Evolutionary conservation across 1,140 invertebrate genomes (phyloP).

Genomic region (Drosophila sulfurigaster): DNA sequence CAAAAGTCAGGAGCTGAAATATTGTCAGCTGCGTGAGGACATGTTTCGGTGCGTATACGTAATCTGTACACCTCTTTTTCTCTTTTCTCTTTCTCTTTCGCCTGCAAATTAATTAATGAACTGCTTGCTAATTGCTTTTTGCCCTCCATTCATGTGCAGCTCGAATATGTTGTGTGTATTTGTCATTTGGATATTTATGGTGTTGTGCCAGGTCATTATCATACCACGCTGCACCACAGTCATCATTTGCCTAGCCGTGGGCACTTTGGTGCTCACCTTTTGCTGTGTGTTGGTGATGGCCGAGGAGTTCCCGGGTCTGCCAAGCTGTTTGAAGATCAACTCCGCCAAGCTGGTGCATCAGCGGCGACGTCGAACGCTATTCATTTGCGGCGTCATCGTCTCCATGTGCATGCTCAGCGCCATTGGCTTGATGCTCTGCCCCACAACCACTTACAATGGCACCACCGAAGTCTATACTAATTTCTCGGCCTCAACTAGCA

Average conservation of each 20-base stretch:
- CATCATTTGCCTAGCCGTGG: conserved; percentile 87
- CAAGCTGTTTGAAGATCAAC: conserved; percentile 88
- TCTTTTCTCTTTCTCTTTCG: not conserved
- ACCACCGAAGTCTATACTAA: conserved; percentile 41
- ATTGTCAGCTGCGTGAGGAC: conserved; percentile 94
- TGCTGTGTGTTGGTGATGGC: conserved; percentile 93
- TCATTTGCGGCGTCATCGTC: conserved; percentile 92
- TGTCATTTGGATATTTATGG: conserved; percentile 95
- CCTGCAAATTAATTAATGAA: conserved; percentile 68
- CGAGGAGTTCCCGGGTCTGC: conserved; percentile 91
- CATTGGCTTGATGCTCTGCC: conserved; percentile 78
- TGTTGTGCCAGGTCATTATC: conserved; percentile 91
- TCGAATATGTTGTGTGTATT: conserved; percentile 97
- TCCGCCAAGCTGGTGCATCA: conserved; percentile 91
- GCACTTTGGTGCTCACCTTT: conserved; percentile 89
- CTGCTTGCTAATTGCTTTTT: conserved; percentile 74
- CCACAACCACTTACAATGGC: conserved; percentile 60
- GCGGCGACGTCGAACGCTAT: conserved; percentile 89
- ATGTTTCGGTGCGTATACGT: conserved; percentile 89
- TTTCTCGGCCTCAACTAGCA: conserved; percentile 10
- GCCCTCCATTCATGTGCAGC: conserved; percentile 72
- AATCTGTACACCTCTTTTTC: not conserved
- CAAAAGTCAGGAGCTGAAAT: conserved; percentile 86
- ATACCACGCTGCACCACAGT: conserved; percentile 88
- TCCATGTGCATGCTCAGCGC: conserved; percentile 90